phyloP scores from a whole-genome alignment of 2,797 vertebrate genomes.

The Microctenopoma stevenorrisi region DNA sequence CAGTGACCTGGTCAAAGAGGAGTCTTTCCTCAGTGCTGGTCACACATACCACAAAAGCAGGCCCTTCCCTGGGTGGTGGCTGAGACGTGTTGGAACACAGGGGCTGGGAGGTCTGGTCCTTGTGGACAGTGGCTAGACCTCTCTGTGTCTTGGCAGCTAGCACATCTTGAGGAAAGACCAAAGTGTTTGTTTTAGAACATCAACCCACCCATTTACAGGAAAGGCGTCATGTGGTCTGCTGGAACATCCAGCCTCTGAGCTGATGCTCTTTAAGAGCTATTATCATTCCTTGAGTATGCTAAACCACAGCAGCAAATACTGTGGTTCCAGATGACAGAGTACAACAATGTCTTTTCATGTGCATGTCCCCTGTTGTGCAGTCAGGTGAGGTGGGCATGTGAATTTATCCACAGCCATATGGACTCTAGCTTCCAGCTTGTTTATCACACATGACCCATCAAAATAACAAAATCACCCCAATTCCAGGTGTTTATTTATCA shows the following conservation, averaged over 20 bases:
- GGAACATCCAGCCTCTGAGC: conserved; percentile 8
- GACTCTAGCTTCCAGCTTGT: too few species aligned
- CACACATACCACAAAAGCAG: background rate
- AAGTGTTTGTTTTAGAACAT: conserved; percentile 42
- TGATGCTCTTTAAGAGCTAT: conserved; percentile 4
- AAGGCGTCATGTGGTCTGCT: conserved; percentile 14
- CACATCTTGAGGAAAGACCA: conserved; percentile 19
- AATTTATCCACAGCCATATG: background rate
- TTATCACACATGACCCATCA: too few species aligned
- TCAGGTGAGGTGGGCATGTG: background rate
- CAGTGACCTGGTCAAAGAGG: conserved; percentile 17
- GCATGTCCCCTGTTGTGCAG: background rate
- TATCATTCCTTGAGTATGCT: background rate
- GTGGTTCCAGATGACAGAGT: background rate
- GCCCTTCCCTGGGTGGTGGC: conserved; percentile 4
- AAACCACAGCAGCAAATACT: background rate
- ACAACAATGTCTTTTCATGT: conserved; percentile 1
- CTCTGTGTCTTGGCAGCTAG: conserved; percentile 25
- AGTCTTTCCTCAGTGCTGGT: conserved; percentile 4
- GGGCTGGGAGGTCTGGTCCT: conserved; percentile 38
- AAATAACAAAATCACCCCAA: too few species aligned
- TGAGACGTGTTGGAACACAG: background rate
- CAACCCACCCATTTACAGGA: conserved; percentile 36
- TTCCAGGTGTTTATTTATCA: too few species aligned
- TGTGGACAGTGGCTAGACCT: conserved; percentile 23